A percentile compares a stretch with the other conserved stretches of the same genome.
Evolutionary conservation across 2,888 invertebrate species (phyloP).

Genomic region (Fragum whitleyi): DNA sequence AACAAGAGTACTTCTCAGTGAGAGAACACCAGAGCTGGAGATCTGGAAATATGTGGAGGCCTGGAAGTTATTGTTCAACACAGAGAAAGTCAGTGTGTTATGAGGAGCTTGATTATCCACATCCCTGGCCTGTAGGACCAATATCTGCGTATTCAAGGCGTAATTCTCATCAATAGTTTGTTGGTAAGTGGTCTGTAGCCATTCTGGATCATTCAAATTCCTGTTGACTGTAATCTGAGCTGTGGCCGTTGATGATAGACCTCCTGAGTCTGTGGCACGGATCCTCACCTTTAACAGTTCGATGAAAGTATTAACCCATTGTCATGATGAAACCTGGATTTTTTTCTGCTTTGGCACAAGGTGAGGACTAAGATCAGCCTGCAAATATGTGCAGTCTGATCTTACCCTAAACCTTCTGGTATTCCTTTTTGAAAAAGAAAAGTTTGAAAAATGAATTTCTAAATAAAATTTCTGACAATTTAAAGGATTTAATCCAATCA

Average conservation of each 20-base stretch:
- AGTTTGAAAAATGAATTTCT: too few relatives aligned
- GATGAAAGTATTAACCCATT: too few relatives aligned
- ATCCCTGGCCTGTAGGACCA: slow-evolving; percentile 72
- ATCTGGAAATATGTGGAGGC: slow-evolving; percentile 94
- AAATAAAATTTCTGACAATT: too few relatives aligned
- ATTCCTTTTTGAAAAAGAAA: too few relatives aligned
- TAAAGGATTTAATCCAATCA: too few relatives aligned
- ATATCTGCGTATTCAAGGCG: slow-evolving; percentile 66
- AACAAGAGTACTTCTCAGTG: slow-evolving; percentile 66
- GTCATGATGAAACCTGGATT: too few relatives aligned
- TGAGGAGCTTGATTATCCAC: slow-evolving; percentile 71
- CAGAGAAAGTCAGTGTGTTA: slow-evolving; percentile 68
- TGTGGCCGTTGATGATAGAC: slow-evolving; percentile 69
- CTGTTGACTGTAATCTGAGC: slow-evolving; percentile 76
- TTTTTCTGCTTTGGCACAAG: too few relatives aligned
- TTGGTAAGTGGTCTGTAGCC: slow-evolving; percentile 56
- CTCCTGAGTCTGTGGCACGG: slow-evolving; percentile 79
- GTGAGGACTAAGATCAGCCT: too few relatives aligned
- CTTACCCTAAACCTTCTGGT: too few relatives aligned
- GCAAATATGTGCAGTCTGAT: too few relatives aligned
- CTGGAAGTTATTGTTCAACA: slow-evolving; percentile 87
- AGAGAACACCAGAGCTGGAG: slow-evolving; percentile 89
- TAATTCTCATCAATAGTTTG: slow-evolving; percentile 74
- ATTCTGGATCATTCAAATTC: slow-evolving; percentile 76
- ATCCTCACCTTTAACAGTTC: slow-evolving; percentile 72